Base-by-base conservation (phyloP, 2,797 vertebrate genomes). In the Rhyacichthys aspro region DNA sequence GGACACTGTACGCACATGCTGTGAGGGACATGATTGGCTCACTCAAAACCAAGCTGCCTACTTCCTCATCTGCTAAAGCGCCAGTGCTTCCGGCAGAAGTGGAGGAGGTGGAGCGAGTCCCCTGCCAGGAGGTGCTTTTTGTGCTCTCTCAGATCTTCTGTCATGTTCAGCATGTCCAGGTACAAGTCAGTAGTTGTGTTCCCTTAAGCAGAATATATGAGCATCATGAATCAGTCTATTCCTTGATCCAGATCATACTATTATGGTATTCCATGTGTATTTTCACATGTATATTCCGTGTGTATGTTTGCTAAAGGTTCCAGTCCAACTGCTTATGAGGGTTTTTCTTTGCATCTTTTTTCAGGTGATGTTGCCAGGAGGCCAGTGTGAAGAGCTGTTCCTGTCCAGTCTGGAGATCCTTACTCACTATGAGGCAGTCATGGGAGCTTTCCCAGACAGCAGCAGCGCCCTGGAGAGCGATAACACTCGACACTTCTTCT, bases 141-240 rank as follows among this genome's bases (percentile, higher is more conserved):
- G 85, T 96, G 7, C 93, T 97, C 66, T 92, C 93, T 60, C 97
- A 99, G 88, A 64, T 99, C 19, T 98, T 95, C 87, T 99, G 97
- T 59, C 98, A 99, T 3, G 85, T 95, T 46, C 90, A 98, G 67
- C 97, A 99, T n/a, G 84, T 97, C 14, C 94, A 93, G 84, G 92
- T 90, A 67, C n/a, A 56, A 69, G 33, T n/a, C 17, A 14, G 32
- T 38, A 12, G 23, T 28, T 28, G 23, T 28, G 23, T 28, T 28
- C 19, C 19, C 19, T 2, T 23, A 23, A 23, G 19, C 19, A 23
- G 19, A 3, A 28, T 28, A 5, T 28, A 28, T 28, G 4, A 28
- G 23, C 23, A 2, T 28, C 23, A 28, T 6, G 7, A 28, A 28
- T 5, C 3, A 4, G 7, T 28, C 23, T 28, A 28, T 1, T 12